Evolutionary conservation across 2,113 vertebrate genomes (phyloP).

Genomic region (Pseudonaja textilis): DNA sequence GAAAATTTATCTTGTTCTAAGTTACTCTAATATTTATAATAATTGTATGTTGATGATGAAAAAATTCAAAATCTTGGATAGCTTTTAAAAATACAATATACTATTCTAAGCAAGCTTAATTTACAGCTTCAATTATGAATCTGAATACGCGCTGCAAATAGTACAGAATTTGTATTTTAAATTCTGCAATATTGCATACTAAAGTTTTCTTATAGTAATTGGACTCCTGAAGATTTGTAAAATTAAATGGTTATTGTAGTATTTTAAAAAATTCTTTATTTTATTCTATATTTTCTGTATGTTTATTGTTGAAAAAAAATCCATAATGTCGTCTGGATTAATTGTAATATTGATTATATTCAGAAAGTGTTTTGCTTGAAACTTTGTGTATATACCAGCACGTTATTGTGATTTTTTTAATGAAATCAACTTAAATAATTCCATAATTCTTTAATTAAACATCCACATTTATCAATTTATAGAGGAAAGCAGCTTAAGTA

Average conservation of each 20-base stretch:
- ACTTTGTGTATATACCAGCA: background rate
- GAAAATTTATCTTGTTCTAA: constrained; percentile 31
- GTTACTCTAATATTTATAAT: constrained; percentile 24
- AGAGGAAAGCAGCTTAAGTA: background rate
- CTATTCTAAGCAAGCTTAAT: constrained; percentile 25
- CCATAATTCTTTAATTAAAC: constrained; percentile 1
- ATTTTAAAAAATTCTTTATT: background rate
- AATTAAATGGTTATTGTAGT: too few relatives aligned
- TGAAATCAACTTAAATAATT: background rate
- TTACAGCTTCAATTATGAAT: background rate
- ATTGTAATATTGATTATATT: background rate
- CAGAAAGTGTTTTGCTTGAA: background rate
- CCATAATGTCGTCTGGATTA: background rate
- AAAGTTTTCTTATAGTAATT: background rate
- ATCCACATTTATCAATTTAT: background rate
- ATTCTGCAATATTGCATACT: background rate
- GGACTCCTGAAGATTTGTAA: background rate
- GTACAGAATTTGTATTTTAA: background rate
- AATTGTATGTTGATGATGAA: constrained; percentile 25
- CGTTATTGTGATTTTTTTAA: background rate
- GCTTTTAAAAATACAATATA: constrained; percentile 6
- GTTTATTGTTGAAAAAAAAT: background rate
- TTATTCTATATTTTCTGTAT: background rate
- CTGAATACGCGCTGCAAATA: background rate
- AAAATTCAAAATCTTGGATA: constrained; percentile 34